Base-by-base conservation (phyloP, 2,113 vertebrate species). In the Vireo altiloquus region DNA sequence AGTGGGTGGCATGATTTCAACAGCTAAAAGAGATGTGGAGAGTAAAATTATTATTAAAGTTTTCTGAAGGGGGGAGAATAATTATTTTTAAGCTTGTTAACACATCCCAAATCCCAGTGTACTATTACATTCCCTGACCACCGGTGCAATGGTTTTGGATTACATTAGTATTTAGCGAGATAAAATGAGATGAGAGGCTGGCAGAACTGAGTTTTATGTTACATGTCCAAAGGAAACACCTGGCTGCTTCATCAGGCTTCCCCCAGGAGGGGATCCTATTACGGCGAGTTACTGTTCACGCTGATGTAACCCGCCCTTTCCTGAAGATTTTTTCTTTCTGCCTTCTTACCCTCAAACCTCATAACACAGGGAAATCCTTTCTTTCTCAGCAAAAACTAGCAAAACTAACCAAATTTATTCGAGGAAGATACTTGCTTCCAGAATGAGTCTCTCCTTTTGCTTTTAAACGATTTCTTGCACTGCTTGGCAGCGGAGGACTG, bases 231-330 rank as follows among this genome's bases (percentile, higher is more conserved):
- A 92, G 82, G 88, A 86, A 93, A 71, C 92, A 94, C 64, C 68
- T 90, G 76, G 66, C 71, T 44, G 31, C 50, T 85, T 59, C 50
- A 35, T 44, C 39, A 42, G 60, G 52, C 47, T 76, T 94, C 37
- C 72, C 83, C 30, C 40, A 42, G 18, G 65, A 76, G 42, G n/a
- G 60, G 28, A 87, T 95, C 60, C 20, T 57, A 1, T 78, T 93
- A 59, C 84, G 72, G 63, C 0, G 0, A 33, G 63, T 63, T 53
- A 54, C n/a, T 46, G 19, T 9, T 74, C 8, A 6, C 1, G 0
- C 47, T 75, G 39, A 56, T 25, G 28, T 56, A 83, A 78, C 9
- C 30, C 8, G 7, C 22, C 22, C 40, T 64, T 80, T 74, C 40
- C 37, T 1, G 2, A 33, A 11, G 25, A 35, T 6, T 6, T n/a